Conservation (phyloP, 37 sponge, comb jelly and placozoan genomes). For the Theonella swinhoei region DNA sequence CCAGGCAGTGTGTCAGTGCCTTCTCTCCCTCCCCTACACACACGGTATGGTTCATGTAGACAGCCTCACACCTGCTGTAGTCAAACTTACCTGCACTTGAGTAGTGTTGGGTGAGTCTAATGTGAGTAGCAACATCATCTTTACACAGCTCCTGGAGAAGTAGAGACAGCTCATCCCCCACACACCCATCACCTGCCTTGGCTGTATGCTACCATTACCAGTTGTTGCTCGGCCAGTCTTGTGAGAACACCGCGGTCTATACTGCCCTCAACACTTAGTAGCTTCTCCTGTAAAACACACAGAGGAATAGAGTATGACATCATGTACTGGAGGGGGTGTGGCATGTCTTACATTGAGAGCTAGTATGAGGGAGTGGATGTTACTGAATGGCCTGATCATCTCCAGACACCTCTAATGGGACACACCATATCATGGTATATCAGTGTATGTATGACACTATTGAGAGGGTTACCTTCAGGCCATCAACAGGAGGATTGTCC, state of each 20-base stretch:
- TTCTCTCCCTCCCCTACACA: slow-evolving; percentile 28
- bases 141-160: background rate
- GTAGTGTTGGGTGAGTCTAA: background rate
- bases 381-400: background rate
- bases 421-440: no score
- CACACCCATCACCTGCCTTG: no score
- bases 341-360: slow-evolving; percentile 13
- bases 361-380: slow-evolving; percentile 24
- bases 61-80: no score
- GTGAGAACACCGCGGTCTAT: background rate
- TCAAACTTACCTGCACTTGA: background rate
- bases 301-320: no score
- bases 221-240: background rate
- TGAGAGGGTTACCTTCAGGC: slow-evolving; percentile 15
- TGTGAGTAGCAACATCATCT: background rate
- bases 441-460: background rate
- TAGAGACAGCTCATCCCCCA: no score
- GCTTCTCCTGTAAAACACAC: background rate
- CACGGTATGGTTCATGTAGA: no score
- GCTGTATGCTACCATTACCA: no score
- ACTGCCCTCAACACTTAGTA: background rate
- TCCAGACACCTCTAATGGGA: slow-evolving; percentile 5
- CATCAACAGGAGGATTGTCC: slow-evolving; percentile 18
- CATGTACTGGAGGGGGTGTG: background rate
- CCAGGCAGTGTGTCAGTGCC: slow-evolving; percentile 49